Percentiles rank a stretch among this genome's conserved stretches.
Evolutionary conservation across 2,113 vertebrate genomes (phyloP).

Genomic region (Cololabis saira): DNA sequence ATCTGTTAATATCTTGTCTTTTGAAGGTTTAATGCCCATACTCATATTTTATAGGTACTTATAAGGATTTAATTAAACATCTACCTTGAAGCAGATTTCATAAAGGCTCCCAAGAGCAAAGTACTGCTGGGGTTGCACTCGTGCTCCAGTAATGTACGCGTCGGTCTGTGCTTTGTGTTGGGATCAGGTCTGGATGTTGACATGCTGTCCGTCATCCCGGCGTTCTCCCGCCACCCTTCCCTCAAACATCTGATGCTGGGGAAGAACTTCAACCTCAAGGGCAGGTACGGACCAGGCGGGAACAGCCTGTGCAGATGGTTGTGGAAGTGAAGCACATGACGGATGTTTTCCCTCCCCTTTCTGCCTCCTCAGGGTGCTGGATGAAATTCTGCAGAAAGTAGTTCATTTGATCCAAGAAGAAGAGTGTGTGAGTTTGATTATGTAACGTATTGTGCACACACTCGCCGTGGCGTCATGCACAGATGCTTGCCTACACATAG

Average conservation of each 20-base stretch:
- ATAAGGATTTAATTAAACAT: slow-evolving; percentile 21
- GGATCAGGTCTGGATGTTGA: slow-evolving; percentile 87
- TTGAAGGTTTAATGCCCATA: slow-evolving; percentile 5
- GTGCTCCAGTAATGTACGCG: slow-evolving; percentile 1
- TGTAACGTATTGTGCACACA: slow-evolving; percentile 55
- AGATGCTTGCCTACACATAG: slow-evolving; percentile 42
- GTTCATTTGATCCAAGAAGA: slow-evolving; percentile 93
- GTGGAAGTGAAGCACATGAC: slow-evolving; percentile 37
- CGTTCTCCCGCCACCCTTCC: slow-evolving; percentile 87
- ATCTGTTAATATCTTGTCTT: background rate
- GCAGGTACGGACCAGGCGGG: slow-evolving; percentile 79
- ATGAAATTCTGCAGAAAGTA: slow-evolving; percentile 90
- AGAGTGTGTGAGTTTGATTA: slow-evolving; percentile 89
- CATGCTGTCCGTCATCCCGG: slow-evolving; percentile 86
- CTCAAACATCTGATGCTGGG: slow-evolving; percentile 91
- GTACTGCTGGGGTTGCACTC: slow-evolving; percentile 6
- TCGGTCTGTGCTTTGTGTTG: slow-evolving; percentile 5
- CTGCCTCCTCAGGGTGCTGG: slow-evolving; percentile 84
- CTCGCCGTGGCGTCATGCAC: slow-evolving; percentile 40
- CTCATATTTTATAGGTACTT: background rate
- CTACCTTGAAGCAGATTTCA: slow-evolving; percentile 2
- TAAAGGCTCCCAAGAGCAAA: background rate
- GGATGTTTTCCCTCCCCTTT: slow-evolving; percentile 49
- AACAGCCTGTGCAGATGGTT: slow-evolving; percentile 29
- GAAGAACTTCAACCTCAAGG: slow-evolving; percentile 94